Evolutionary conservation across 1,140 invertebrate genomes (phyloP), one percentile per base, ranked within the genome.

Genomic region (Drosophila nasuta): DNA sequence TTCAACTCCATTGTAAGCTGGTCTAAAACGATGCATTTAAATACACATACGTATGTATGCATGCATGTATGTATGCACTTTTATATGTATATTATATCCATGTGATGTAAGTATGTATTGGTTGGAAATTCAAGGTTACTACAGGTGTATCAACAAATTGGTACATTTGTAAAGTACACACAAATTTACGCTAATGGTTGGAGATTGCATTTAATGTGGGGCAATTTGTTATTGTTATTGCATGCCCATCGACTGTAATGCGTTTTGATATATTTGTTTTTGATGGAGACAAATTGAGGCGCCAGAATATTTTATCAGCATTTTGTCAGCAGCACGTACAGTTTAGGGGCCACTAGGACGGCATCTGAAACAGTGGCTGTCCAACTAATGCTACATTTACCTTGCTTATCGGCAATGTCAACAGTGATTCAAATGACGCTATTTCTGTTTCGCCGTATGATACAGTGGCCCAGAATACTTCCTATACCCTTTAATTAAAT

Each of bases 1-100:
- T 65, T 56, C 25, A 70, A 73, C 78, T 72, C 64, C 85, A 78
- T 89, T 88, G 77, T 89, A 75, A 41, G 11, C 25, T 25, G 20
- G 25, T 30, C 25, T 20, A 25, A 25, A 48, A 48, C 15, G 13
- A 6, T 15, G 13, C 3, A 4, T 15, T 8, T 15, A 11, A 35
- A 13, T 15, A n/a, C 20, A 30, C 10, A 33, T 7, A 38, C 20
- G 28, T n/a, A 1, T 35, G 28, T n/a, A 1, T 35, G 33, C 13
- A 4, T 30, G 49, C 13, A 28, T 17, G 33, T 15, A 58, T 58
- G 10, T 58, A 11, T 11, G 15, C 41, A 41, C 7, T 25, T 20
- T 20, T 25, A 25, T 25, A 25, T 25, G 3, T 25, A 25, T 25
- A 25, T 25, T 25, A 25, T 25, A 41, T 54, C 7, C 3, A 51